phyloP scores from a whole-genome alignment of 2,888 invertebrate genomes.

The Callinectes sapidus region DNA sequence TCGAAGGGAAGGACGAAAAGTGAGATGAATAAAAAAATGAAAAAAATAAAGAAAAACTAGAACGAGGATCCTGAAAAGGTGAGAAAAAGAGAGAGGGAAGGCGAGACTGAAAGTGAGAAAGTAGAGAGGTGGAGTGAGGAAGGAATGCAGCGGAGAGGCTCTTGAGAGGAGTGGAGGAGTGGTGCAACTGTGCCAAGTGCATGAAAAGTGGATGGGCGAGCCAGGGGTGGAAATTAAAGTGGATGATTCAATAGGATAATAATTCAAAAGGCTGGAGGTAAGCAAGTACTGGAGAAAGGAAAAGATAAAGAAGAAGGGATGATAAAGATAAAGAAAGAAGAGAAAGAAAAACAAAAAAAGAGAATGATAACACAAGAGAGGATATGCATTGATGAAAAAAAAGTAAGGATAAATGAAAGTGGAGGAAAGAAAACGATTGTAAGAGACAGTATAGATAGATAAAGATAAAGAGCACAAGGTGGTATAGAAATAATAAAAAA shows the following conservation, averaged over 20 bases:
- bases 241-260: neutral
- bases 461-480: too few relatives aligned
- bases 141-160: neutral
- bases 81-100: neutral
- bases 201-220: neutral
- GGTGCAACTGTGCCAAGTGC: neutral
- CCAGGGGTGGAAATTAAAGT: neutral
- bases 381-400: neutral
- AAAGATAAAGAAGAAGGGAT: neutral
- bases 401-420: neutral
- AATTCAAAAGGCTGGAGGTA: neutral
- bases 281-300: slow-evolving; percentile 24
- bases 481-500: too few relatives aligned
- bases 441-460: too few relatives aligned
- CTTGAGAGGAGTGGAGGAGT: neutral
- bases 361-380: neutral
- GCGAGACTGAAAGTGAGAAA: neutral
- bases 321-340: neutral
- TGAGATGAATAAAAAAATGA: neutral
- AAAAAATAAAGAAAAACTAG: neutral
- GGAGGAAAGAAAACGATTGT: too few relatives aligned
- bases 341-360: neutral
- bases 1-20: too few relatives aligned
- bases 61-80: neutral
- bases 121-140: slow-evolving; percentile 21